Evolutionary conservation across 2,797 vertebrate genomes (phyloP), one percentile per base, ranked within the genome.

Genomic region (Gymnothorax javanicus): DNA sequence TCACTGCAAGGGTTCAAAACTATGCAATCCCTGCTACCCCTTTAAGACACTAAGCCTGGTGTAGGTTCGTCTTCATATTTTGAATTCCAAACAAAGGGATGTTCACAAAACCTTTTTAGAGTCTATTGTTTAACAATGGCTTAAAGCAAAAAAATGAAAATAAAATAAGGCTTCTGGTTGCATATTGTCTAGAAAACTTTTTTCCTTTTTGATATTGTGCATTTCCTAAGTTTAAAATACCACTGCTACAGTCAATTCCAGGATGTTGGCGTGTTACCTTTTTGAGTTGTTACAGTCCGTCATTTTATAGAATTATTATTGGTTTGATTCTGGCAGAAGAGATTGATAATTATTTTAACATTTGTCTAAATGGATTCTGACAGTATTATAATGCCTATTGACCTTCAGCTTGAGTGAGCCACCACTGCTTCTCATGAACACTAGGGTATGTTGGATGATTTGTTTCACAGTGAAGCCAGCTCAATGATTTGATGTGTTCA

Each of bases 31-130:
- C 4, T 12, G 71, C 43, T 79, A 52, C 5, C 52, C 52, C 77
- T 56, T 20, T 52, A 23, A 81, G 77, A 56, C 73, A 50, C 77
- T 56, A 56, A 81, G 77, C 50, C 56, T 2, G 54, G 52, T 23
- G n/a, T 20, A 56, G 73, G 33, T 52, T 50, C 15, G 20, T 81
- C 6, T 79, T 79, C 23, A 81, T 43, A 43, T 43, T 43, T 56
- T 56, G 20, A n/a, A 81, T 81, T 20, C 77, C n/a, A 12, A 17
- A 81, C n/a, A 81, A 81, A 81, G 77, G 77, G 77, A 81, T 52
- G 11, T 54, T 54, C n/a, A 79, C 50, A 54, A 54, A 54, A 23
- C 11, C 52, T 7, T 17, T 56, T 50, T 20, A 2, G 33, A 77
- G 33, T 11, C 2, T 77, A 81, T 56, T 81, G 77, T 81, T 50